Evolutionary conservation across 2,113 vertebrate species (phyloP), one percentile per base, ranked within the genome.

Genomic region (Syrrhaptes paradoxus): DNA sequence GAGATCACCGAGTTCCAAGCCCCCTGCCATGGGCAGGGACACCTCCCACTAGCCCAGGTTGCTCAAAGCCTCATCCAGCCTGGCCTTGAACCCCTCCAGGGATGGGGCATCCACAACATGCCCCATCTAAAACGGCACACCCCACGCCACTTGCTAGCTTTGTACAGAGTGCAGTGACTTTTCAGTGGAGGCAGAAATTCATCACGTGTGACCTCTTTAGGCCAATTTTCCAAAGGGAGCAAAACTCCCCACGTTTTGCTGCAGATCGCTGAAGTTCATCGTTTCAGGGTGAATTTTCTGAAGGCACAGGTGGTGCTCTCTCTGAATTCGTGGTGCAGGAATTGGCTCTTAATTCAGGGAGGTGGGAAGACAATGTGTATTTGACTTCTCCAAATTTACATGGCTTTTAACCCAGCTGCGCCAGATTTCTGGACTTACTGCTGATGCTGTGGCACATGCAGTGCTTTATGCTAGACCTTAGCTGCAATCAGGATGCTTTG

Each of bases 121-220:
- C 28, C 25, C 22, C 24, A 0, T 14, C 46, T 66, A 63, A 5
- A 14, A 11, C 55, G 17, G 14, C 20, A 4, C 20, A 38, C 4
- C n/a, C 12, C 31, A 49, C 32, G 34, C 25, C 26, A 5, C n/a
- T 16, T 10, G 4, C 38, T 78, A 8, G 9, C 36, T 87, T 38
- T 70, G 24, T 49, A 34, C 3, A 25, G 9, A 43, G 4, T 2
- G 11, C 17, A 5, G 31, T 29, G 41, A 46, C 32, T 78, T 71
- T 41, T 81, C 11, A 16, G 7, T 2, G 4, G 38, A 90, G 26
- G 5, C 80, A 67, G 43, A 74, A 67, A 45, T 48, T 34, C 26
- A 3, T 46, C 63, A 63, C 0, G 0, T 20, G 2, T 24, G 6
- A 62, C 31, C 4, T 34, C 25, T 58, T 76, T 3, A 46, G 45